Evolutionary conservation across 2,888 invertebrate species (phyloP), one percentile per base, ranked within the genome.

Genomic region (Sipha maydis): DNA sequence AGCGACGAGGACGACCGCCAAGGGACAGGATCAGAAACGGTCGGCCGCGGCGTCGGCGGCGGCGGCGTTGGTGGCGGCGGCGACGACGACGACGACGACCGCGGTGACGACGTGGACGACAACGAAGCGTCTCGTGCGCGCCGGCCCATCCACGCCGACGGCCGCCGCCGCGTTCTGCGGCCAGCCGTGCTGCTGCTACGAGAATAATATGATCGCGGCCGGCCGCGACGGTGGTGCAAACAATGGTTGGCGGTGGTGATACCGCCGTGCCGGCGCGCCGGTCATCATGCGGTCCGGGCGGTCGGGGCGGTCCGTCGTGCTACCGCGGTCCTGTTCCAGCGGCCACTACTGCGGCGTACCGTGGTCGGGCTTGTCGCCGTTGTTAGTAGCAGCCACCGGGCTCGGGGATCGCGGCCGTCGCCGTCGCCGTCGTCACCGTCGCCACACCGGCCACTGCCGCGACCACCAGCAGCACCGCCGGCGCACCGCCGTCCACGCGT

Each of bases 231-330:
- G 48, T 69, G 48, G 73, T 56, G 56, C 71, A 31, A 71, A 84
- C 84, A 76, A 86, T 86, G 86, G 78, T 79, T 17, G 56, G 61
- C 71, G 86, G 78, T 86, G 86, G 86, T 86, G 86, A 86, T 79
- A 79, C 79, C 54, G 73, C 73, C 78, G 79, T 48, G 71, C 71
- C 79, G 85, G 79, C 38, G 79, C 79, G 79, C 77, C 86, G 86
- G 80, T 80, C 80, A 82, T 67, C 73, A 88, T 82, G 86, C 80
- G 73, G 28, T 75, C 80, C 86, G 71, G 54, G 56, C 79, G 48
- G 86, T 79, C 86, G 71, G 78, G 56, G 38, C 79, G 80, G 86
- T 79, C 67, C 28, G 48, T 85, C 34, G 28, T 41, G 69, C 38
- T 73, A 85, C 85, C 67, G 67, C 67, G 77, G 77, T 85, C 67